A percentile compares a stretch with the other conserved stretches of the same genome.
phyloP scores from a whole-genome alignment of 1,140 invertebrate species.

The Zaprionus capensis region DNA sequence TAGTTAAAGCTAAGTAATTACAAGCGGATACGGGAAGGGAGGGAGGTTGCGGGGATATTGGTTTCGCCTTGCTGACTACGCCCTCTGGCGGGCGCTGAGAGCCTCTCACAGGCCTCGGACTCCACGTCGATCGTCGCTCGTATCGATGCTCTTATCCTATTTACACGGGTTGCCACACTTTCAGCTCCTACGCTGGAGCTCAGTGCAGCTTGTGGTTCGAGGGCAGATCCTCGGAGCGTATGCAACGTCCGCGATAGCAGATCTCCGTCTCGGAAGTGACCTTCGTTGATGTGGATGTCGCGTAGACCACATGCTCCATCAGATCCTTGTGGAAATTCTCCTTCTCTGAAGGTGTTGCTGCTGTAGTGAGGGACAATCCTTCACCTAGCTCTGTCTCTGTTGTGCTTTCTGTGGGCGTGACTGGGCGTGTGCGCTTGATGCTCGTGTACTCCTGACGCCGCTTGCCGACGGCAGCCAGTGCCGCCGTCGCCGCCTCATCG shows the following conservation, averaged over 20 bases:
- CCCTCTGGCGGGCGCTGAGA: neutral
- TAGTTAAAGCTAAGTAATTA: slow-evolving; percentile 79
- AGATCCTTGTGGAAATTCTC: slow-evolving; percentile 82
- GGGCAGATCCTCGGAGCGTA: slow-evolving; percentile 87
- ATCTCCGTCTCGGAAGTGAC: slow-evolving; percentile 94
- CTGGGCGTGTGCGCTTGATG: slow-evolving; percentile 66
- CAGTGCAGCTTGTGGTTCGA: slow-evolving; percentile 81
- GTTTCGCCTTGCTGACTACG: neutral
- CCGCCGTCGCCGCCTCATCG: slow-evolving; percentile 68
- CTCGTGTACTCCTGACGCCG: slow-evolving; percentile 84
- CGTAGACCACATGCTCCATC: slow-evolving; percentile 85
- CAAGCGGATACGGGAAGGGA: slow-evolving; percentile 51
- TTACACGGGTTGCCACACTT: slow-evolving; percentile 13
- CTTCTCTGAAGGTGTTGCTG: slow-evolving; percentile 59
- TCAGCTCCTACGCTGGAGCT: slow-evolving; percentile 27
- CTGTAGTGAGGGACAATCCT: slow-evolving; percentile 46
- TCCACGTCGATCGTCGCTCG: slow-evolving; percentile 7
- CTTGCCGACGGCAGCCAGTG: slow-evolving; percentile 62
- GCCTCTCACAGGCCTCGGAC: neutral
- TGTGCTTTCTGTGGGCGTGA: slow-evolving; percentile 54
- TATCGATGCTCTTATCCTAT: slow-evolving; percentile 39
- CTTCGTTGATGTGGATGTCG: slow-evolving; percentile 89
- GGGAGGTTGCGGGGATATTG: neutral
- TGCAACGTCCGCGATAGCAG: slow-evolving; percentile 92
- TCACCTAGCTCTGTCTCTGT: slow-evolving; percentile 27